Conservation (phyloP, 1,140 invertebrate genomes). For the Branchinecta lynchi region DNA sequence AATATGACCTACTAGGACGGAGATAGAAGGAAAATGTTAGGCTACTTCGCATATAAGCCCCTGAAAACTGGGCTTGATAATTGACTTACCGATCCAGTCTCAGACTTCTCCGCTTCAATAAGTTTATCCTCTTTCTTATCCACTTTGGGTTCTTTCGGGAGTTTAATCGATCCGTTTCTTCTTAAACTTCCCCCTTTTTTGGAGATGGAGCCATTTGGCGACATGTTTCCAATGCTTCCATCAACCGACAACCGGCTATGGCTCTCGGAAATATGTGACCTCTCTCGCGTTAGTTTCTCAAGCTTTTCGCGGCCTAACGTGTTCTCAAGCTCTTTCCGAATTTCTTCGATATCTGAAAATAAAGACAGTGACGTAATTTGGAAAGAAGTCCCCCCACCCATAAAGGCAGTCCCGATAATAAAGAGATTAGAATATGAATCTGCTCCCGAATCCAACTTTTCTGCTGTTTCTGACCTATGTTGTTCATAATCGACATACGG, state of each 20-base stretch:
- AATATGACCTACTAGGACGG: too few species aligned
- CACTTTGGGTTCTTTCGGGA: constrained; percentile 15
- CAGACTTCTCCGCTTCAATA: constrained; percentile 71
- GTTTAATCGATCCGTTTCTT: constrained; percentile 28
- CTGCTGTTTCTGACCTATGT: too few species aligned
- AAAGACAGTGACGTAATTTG: not conserved
- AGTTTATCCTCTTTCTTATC: constrained; percentile 45
- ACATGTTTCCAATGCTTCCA: not conserved
- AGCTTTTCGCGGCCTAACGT: not conserved
- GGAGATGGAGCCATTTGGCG: not conserved
- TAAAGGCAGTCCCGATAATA: too few species aligned
- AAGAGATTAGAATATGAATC: too few species aligned
- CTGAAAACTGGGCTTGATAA: too few species aligned
- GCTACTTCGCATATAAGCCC: too few species aligned
- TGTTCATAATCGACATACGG: too few species aligned
- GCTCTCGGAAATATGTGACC: not conserved
- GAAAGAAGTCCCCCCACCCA: too few species aligned
- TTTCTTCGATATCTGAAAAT: not conserved
- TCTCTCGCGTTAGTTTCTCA: not conserved
- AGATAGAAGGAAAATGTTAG: too few species aligned
- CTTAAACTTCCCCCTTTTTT: constrained; percentile 26
- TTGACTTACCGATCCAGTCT: constrained; percentile 67
- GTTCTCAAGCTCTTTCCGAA: not conserved
- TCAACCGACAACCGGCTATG: not conserved
- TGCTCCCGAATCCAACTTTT: too few species aligned